phyloP scores from a whole-genome alignment of 2,888 invertebrate species.

The Temnothorax ravouxi region DNA sequence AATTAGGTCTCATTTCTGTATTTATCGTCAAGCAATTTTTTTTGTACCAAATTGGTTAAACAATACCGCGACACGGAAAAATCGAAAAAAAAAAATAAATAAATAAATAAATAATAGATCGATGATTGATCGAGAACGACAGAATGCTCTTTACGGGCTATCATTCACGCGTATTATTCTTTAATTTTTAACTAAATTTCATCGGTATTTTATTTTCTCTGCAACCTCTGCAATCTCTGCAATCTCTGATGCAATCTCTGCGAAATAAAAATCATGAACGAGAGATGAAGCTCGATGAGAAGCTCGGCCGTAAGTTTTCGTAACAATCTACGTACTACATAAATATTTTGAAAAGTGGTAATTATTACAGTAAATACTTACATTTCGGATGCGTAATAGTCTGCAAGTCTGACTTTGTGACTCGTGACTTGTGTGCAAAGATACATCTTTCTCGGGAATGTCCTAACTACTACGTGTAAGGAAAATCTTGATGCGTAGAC shows the following conservation, averaged over 20 bases:
- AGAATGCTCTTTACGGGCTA: background rate
- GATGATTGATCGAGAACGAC: background rate
- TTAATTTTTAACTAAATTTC: background rate
- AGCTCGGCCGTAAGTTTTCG: too few species aligned
- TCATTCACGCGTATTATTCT: background rate
- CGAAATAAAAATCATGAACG: background rate
- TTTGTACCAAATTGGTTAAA: too few species aligned
- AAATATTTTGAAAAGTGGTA: background rate
- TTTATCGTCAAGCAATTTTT: too few species aligned
- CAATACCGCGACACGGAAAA: background rate
- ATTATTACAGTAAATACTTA: too few species aligned
- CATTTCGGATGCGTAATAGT: background rate
- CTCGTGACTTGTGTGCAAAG: background rate
- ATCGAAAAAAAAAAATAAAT: background rate
- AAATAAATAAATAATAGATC: too few species aligned
- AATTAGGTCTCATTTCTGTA: too few species aligned
- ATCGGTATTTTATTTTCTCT: background rate
- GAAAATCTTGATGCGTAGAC: conserved; percentile 41
- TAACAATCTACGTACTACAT: background rate
- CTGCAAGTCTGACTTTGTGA: background rate
- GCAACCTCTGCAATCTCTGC: too few species aligned
- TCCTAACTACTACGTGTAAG: background rate
- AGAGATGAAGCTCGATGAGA: background rate
- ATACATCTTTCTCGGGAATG: background rate
- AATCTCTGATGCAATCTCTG: background rate